Evolutionary conservation across 2,113 vertebrate genomes (phyloP).

Genomic region (Lepisosteus osseus): DNA sequence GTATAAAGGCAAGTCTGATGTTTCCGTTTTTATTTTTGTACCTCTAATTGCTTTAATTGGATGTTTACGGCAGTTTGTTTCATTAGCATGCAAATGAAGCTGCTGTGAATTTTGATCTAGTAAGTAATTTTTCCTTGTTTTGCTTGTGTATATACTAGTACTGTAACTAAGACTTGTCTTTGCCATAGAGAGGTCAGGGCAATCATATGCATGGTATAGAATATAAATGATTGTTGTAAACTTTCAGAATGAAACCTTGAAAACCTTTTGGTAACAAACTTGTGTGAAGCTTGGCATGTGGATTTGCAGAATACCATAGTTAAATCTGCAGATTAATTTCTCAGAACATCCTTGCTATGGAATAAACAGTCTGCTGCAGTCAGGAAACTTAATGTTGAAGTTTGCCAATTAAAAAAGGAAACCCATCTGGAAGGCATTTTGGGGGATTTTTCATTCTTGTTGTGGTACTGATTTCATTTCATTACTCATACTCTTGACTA

Average conservation of each 20-base stretch:
- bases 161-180: constrained; percentile 17
- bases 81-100: too few species aligned
- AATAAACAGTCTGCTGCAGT: constrained; percentile 51
- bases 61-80: not conserved
- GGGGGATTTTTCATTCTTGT: constrained; percentile 20
- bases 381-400: constrained; percentile 36
- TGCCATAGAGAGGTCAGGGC: constrained; percentile 26
- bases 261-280: constrained; percentile 10
- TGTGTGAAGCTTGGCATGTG: constrained; percentile 17
- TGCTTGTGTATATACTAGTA: not conserved
- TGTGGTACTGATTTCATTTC: constrained; percentile 22
- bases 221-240: constrained; percentile 15
- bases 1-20: too few species aligned
- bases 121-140: constrained; percentile 13
- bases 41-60: not conserved
- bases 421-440: constrained; percentile 40
- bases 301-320: constrained; percentile 33
- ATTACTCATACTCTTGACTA: constrained; percentile 15
- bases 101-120: not conserved
- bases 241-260: constrained; percentile 19
- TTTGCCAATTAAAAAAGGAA: constrained; percentile 18
- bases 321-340: constrained; percentile 30
- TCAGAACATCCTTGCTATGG: constrained; percentile 12
- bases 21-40: not conserved
- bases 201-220: constrained; percentile 22